Base-by-base conservation (phyloP, 2,888 invertebrate species). In the Sipha maydis region DNA sequence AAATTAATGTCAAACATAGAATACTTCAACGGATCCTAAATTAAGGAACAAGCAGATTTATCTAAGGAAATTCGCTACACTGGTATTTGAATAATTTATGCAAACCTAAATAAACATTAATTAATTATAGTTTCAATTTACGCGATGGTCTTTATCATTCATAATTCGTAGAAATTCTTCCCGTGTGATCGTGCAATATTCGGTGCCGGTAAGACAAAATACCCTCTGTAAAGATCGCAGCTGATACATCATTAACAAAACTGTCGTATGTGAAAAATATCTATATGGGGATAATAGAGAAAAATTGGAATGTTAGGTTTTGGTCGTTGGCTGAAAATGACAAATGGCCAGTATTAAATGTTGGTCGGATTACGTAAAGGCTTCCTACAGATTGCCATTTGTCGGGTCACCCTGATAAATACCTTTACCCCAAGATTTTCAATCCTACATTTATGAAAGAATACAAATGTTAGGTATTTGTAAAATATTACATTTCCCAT, bases 311-410 rank as follows among this genome's bases (percentile, higher is more conserved):
- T 38, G 71, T 28, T 71, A 28, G 19, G 38, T n/a, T 75, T 19
- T 14, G n/a, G n/a, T 38, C 21, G 28, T 75, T 28, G 56, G 34
- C 56, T 56, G 56, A 76, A 31, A 76, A 76, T 76, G 61, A 84
- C 84, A 84, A 84, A 84, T 28, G 38, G 31, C 28, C 61, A 25
- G 21, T 41, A 41, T 41, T 61, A 61, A 61, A 76, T 41, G 76
- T 38, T 28, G 75, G 76, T 84, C 61, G 84, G 76, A 84, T 76
- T 84, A 76, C 28, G 41, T 14, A 19, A 61, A 76, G 41, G 11
- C 56, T 84, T 76, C 75, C 21, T 41, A 76, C 67, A 76, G 84
- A 84, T 76, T 75, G 75, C 28, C 56, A 84, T 84, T 38, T 84
- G 83, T 76, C 75, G 41, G 61, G n/a, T 61, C 56, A 28, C 21